Conservation (phyloP, 2,888 invertebrate species). For the Pseudococcus jackbeardsleyi region DNA sequence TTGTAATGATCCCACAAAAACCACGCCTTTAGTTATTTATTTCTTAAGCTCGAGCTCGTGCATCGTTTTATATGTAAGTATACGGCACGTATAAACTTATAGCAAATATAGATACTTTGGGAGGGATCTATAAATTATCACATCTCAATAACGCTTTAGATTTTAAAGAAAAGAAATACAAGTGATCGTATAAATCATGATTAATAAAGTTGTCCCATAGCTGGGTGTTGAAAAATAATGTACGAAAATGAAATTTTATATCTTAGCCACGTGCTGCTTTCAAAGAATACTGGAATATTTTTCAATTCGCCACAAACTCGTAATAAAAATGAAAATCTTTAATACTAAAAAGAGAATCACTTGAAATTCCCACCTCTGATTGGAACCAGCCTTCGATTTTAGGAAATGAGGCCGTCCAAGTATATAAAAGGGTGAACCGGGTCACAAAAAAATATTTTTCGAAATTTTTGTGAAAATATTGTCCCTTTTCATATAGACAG, state of each 20-base stretch:
- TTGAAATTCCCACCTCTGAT: too few relatives aligned
- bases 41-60: neutral
- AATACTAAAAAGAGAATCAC: too few relatives aligned
- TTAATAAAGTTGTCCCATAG: neutral
- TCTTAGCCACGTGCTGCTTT: neutral
- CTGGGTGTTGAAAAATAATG: neutral
- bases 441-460: too few relatives aligned
- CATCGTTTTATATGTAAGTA: neutral
- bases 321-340: neutral
- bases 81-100: neutral
- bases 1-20: neutral
- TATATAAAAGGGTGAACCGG: too few relatives aligned
- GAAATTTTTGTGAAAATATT: too few relatives aligned
- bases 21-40: neutral
- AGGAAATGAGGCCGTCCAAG: too few relatives aligned
- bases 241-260: neutral
- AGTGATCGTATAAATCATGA: neutral
- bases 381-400: too few relatives aligned
- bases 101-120: neutral
- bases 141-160: neutral
- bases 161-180: neutral
- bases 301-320: neutral
- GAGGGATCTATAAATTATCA: constrained; percentile 1
- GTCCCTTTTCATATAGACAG: too few relatives aligned
- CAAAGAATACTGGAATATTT: neutral